Conservation (phyloP, 64 coral and sea anemone species). For the Actinia equina region DNA sequence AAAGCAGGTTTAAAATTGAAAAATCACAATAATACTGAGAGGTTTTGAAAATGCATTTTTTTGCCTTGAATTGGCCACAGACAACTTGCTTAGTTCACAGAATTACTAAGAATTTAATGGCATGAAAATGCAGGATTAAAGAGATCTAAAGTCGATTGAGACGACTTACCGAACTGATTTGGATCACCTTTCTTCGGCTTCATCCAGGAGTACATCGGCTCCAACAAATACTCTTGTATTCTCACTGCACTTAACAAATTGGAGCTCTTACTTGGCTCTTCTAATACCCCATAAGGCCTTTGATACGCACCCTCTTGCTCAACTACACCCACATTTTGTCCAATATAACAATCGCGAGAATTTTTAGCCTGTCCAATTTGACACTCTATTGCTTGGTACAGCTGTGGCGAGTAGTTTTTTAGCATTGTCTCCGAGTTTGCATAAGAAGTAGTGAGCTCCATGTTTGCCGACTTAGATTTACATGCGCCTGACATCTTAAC, state of each 20-base stretch:
- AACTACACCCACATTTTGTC: background rate
- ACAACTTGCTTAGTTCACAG: background rate
- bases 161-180: constrained; percentile 22
- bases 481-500: constrained; percentile 23
- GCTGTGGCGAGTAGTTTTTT: background rate
- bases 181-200: constrained; percentile 20
- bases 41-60: background rate
- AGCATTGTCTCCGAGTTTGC: constrained; percentile 27
- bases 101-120: background rate
- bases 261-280: background rate
- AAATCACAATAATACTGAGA: background rate
- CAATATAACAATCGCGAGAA: background rate
- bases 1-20: background rate
- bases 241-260: constrained; percentile 7
- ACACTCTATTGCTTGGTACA: background rate
- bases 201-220: constrained; percentile 31
- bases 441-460: constrained; percentile 19
- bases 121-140: background rate
- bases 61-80: background rate
- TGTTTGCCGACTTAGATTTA: constrained; percentile 22
- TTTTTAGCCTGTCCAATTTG: constrained; percentile 8
- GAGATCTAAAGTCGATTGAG: background rate
- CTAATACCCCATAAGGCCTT: background rate
- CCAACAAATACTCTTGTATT: constrained; percentile 17
- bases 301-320: background rate